Base-by-base conservation (phyloP, 2,888 invertebrate species). In the Stenchaetothrips biformis region DNA sequence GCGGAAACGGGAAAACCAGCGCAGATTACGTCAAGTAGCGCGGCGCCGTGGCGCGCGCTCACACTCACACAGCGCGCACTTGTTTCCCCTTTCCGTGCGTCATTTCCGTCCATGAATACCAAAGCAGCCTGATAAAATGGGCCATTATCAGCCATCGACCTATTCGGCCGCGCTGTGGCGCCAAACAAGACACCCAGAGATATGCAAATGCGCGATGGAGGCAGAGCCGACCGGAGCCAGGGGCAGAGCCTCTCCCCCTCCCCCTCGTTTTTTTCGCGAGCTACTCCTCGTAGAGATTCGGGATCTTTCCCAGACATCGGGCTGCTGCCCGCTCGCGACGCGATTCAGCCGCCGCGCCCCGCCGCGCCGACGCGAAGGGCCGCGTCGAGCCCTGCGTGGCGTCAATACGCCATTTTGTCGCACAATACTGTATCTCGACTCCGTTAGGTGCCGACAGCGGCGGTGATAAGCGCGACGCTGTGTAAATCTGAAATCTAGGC, bases 41-140 rank as follows among this genome's bases (percentile, higher is more conserved):
- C 53, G 16, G 9, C 53, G 37, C 37, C 37, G 37, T 2, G 37
- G 37, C 37, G 37, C 37, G 37, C 53, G 2, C 53, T 53, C 59
- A 1, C 59, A 18, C 59, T 18, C 59, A 59, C 11, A 59, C 59
- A 18, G 13, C 59, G 59, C 59, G 37, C 2, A 37, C 37, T 37
- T 37, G 37, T 37, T 37, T 37, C 37, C 37, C 37, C 37, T 74
- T 74, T 74, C 67, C 67, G 67, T 11, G 25, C 67, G 67, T 74
- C 67, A 74, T 74, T 74, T 74, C 67, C 67, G 67, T 25, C 67
- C 67, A 74, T 74, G 67, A 74, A 74, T 74, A 74, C 67, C 67
- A 74, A 74, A 74, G 67, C 67, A 74, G 67, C 67, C 67, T 74
- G 67, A 74, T 74, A 74, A 74, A 74, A 74, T 25, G 67, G 67